phyloP scores from a whole-genome alignment of 2,797 vertebrate genomes.

The Carduelis carduelis region DNA sequence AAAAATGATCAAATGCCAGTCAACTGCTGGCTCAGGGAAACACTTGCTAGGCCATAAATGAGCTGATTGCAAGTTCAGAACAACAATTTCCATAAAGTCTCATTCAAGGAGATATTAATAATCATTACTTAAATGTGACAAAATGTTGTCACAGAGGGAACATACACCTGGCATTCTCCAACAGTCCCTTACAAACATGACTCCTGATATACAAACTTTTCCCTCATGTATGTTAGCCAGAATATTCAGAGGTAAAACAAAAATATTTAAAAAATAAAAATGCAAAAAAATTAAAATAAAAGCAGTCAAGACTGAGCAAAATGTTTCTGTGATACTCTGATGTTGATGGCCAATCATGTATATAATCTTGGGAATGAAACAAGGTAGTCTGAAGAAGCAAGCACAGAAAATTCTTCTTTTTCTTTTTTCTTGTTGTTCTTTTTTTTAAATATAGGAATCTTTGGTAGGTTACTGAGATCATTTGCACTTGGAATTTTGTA shows the following conservation, averaged over 20 bases:
- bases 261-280: neutral
- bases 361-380: neutral
- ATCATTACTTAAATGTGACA: constrained; percentile 1
- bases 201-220: neutral
- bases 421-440: neutral
- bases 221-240: neutral
- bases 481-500: neutral
- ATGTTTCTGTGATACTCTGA: neutral
- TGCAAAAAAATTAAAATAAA: neutral
- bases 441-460: neutral
- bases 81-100: constrained; percentile 33
- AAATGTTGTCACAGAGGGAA: neutral
- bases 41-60: constrained; percentile 21
- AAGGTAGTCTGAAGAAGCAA: neutral
- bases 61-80: constrained; percentile 38
- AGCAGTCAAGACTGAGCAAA: neutral
- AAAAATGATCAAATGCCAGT: neutral
- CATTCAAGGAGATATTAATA: constrained; percentile 39
- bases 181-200: neutral
- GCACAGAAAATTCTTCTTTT: neutral
- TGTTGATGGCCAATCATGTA: neutral
- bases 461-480: neutral
- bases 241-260: neutral
- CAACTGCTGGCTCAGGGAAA: neutral
- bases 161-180: neutral